Evolutionary conservation across 1,140 invertebrate genomes (phyloP).

Genomic region (Penaeus vannamei): DNA sequence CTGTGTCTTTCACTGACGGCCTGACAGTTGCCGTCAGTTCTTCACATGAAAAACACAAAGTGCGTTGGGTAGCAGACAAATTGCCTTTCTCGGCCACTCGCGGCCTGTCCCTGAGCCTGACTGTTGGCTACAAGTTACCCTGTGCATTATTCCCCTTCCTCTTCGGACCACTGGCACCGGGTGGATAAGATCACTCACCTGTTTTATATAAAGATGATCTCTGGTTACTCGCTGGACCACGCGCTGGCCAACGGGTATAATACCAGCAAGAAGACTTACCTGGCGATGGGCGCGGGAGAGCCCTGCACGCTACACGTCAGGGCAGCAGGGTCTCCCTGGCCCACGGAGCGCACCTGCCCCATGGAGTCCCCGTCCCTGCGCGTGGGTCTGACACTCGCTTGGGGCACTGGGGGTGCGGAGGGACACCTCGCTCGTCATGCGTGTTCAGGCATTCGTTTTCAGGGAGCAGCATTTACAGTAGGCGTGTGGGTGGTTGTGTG

Average conservation of each 20-base stretch:
- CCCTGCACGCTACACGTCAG: conserved; percentile 79
- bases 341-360: conserved; percentile 21
- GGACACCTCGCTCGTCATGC: not conserved
- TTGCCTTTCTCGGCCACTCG: no score
- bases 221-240: not conserved
- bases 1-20: conserved; percentile 1
- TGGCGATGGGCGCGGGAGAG: conserved; percentile 79
- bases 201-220: not conserved
- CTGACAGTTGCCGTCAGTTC: not conserved
- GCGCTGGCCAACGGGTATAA: no score
- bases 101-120: no score
- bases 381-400: conserved; percentile 34
- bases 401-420: not conserved
- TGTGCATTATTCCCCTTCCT: not conserved
- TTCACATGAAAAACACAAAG: not conserved
- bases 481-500: no score
- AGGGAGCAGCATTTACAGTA: no score
- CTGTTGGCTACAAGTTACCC: no score
- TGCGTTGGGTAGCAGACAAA: no score
- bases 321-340: conserved; percentile 67
- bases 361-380: conserved; percentile 22
- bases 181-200: not conserved
- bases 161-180: not conserved
- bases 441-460: not conserved
- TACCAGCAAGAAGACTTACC: conserved; percentile 73